Evolutionary conservation across 2,113 vertebrate species (phyloP).

Genomic region (western clawed frog (Xenopus tropicalis)): UCB_Xtro_10.0 CM004443.2:33382001-33382500

Average conservation of each 20-base stretch:
- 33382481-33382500: conserved; percentile 63
- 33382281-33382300: conserved; percentile 46
- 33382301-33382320: conserved; percentile 74
- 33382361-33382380: conserved; percentile 44
- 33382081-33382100: background rate
- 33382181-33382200: conserved; percentile 1
- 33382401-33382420: conserved; percentile 47
- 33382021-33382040: too few relatives aligned
- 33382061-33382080: too few relatives aligned
- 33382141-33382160: conserved; percentile 73
- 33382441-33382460: conserved; percentile 35
- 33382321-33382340: conserved; percentile 76
- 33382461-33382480: conserved; percentile 56
- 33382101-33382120: conserved; percentile 13
- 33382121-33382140: conserved; percentile 51
- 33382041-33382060: too few relatives aligned
- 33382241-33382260: conserved; percentile 72
- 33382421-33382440: conserved; percentile 57
- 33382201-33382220: conserved; percentile 83
- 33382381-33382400: too few relatives aligned
- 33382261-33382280: conserved; percentile 48
- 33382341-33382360: conserved; percentile 71
- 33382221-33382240: conserved; percentile 94
- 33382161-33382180: too few relatives aligned
- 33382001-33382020: too few relatives aligned